phyloP scores from a whole-genome alignment of 37 sponge, comb jelly and placozoan species.

The Cladorhizidae sp. region DNA sequence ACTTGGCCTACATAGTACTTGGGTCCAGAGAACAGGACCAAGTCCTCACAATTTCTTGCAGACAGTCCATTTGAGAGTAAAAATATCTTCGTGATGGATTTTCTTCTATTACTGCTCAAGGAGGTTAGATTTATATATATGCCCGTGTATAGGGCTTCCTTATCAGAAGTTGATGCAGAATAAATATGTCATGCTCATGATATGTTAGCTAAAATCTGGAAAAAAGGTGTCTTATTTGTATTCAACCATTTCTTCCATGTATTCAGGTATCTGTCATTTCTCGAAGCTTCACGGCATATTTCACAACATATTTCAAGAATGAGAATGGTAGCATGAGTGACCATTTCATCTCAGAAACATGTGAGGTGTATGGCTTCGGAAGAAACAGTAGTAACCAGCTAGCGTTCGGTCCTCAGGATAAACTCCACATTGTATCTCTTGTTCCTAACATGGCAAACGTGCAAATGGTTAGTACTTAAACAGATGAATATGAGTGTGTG shows the following conservation, averaged over 20 bases:
- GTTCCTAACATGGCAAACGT: constrained; percentile 59
- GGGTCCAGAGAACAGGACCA: neutral
- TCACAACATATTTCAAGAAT: constrained; percentile 20
- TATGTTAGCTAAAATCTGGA: neutral
- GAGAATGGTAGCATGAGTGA: neutral
- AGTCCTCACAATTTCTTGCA: neutral
- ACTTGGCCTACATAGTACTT: neutral
- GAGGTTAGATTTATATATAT: constrained; percentile 40
- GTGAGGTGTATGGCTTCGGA: constrained; percentile 72
- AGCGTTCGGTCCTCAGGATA: constrained; percentile 77
- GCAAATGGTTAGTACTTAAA: constrained; percentile 66
- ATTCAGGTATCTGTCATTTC: constrained; percentile 8
- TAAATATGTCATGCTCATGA: neutral
- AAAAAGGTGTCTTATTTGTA: neutral
- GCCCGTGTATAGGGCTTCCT: too few relatives aligned
- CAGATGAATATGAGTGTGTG: too few relatives aligned
- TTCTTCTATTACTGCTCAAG: constrained; percentile 11
- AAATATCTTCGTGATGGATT: constrained; percentile 29
- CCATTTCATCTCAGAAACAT: constrained; percentile 47
- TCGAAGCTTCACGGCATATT: constrained; percentile 13
- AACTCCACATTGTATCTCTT: constrained; percentile 50
- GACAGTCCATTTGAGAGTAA: constrained; percentile 15
- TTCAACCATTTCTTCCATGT: neutral
- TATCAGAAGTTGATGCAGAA: too few relatives aligned
- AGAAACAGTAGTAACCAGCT: constrained; percentile 90